phyloP scores from a whole-genome alignment of 2,113 vertebrate species.

The Ascaphus truei region DNA sequence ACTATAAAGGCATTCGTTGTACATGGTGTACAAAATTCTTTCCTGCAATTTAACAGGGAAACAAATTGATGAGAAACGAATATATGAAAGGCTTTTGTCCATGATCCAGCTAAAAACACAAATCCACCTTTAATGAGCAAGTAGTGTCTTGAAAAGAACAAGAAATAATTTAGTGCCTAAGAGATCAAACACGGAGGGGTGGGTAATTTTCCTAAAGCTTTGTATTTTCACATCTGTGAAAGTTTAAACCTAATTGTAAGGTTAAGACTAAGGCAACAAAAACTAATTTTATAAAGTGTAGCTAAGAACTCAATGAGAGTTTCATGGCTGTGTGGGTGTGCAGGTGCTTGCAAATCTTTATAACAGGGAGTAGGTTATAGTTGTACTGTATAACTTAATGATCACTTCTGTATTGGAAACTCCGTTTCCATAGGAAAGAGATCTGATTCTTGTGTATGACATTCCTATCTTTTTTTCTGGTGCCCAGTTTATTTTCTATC shows the following conservation, averaged over 20 bases:
- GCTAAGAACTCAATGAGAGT: neutral
- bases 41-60: slow-evolving; percentile 7
- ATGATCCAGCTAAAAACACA: neutral
- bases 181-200: neutral
- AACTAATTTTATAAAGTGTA: slow-evolving; percentile 10
- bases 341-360: neutral
- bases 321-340: slow-evolving; percentile 18
- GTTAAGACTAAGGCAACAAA: neutral
- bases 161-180: neutral
- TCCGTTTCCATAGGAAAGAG: no score
- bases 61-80: neutral
- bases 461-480: no score
- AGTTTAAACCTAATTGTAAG: slow-evolving; percentile 10
- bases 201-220: neutral
- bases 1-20: neutral
- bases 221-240: slow-evolving; percentile 12
- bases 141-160: neutral
- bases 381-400: neutral
- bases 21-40: neutral
- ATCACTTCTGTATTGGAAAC: neutral
- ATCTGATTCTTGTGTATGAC: no score
- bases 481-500: no score
- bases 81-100: neutral
- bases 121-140: slow-evolving; percentile 7
- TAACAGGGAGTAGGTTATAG: neutral